Base-by-base conservation (phyloP, 1,140 invertebrate species). In the Phymastichus coffea region DNA sequence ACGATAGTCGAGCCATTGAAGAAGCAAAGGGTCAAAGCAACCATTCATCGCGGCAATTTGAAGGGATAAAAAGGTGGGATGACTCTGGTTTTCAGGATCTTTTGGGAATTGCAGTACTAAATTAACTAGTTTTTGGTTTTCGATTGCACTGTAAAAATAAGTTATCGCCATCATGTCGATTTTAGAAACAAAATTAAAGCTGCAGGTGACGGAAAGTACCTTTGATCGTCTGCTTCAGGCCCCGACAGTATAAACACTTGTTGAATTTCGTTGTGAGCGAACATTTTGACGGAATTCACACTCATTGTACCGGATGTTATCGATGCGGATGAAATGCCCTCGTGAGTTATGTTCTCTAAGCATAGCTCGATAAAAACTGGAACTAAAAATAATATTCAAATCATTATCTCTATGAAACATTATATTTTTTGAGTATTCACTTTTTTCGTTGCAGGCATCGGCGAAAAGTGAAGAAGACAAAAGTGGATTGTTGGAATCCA, bases 21-120 rank as follows among this genome's bases (percentile, higher is more conserved):
- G 79, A 3, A 89, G 66, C 14, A 84, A 71, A 3, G 87, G 87
- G 71, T 88, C 87, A 33, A 87, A 63, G 48, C 82, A 83, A 41
- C 83, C 73, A 56, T 81, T 79, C 44, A 86, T 80, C 60, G 86
- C 81, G 57, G 82, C 77, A 26, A 87, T 63, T 62, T 83, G 82
- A 63, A 87, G 78, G 3, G 83, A 80, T 3, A 87, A 60, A 30
- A 88, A 70, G 10, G 83, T 77, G 15, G 85, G 82, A 70, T 85
- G 81, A 20, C 15, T 51, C 63, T 74, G 68, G 44, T 81, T 77
- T 25, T 69, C 66, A 19, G 75, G 69, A 63, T 80, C 70, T 63
- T 81, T 74, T 7, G 86, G 83, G 70, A 81, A 80, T 66, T 87
- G 86, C 35, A 84, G 59, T 0, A 83, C 80, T 28, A 63, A 66